Evolutionary conservation across 2,888 invertebrate genomes (phyloP).

Genomic region (Phalera bucephala): DNA sequence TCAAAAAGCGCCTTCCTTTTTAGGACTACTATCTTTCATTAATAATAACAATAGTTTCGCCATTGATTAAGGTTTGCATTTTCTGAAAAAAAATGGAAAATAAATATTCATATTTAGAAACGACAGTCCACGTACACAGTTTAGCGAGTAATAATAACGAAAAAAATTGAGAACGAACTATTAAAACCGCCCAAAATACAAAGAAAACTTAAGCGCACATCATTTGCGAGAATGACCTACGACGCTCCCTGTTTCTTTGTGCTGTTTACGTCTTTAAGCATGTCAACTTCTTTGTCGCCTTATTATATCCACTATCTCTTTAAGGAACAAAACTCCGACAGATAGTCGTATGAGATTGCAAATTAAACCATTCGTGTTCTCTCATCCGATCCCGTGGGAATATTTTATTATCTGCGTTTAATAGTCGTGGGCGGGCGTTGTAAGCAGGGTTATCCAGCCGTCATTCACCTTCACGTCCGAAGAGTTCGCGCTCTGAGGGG

Average conservation of each 20-base stretch:
- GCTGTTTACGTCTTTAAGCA: conserved; percentile 13
- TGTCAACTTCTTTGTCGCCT: conserved; percentile 17
- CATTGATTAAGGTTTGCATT: no score
- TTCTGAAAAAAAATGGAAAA: no score
- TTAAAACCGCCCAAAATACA: not conserved
- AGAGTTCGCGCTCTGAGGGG: not conserved
- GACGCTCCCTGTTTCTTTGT: conserved; percentile 14
- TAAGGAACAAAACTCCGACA: conserved; percentile 6
- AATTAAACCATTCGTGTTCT: conserved; percentile 17
- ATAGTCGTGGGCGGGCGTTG: conserved; percentile 12
- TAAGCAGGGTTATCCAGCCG: not conserved
- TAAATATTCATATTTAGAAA: no score
- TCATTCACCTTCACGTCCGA: not conserved
- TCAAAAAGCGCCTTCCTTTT: no score
- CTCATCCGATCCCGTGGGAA: conserved; percentile 10
- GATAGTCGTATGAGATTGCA: conserved; percentile 20
- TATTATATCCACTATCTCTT: conserved; percentile 19
- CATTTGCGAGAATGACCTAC: conserved; percentile 6
- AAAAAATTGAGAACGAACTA: no score
- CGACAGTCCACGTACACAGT: no score
- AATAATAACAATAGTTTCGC: no score
- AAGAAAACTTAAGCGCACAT: conserved; percentile 7
- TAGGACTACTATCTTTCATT: no score
- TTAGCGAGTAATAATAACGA: no score
- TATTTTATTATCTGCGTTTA: conserved; percentile 14